These are phyloP conservation scores for Belonocnema kinseyi DNA, from an alignment of 1,140 invertebrate genomes.

Conservation along the genomic window DNA sequence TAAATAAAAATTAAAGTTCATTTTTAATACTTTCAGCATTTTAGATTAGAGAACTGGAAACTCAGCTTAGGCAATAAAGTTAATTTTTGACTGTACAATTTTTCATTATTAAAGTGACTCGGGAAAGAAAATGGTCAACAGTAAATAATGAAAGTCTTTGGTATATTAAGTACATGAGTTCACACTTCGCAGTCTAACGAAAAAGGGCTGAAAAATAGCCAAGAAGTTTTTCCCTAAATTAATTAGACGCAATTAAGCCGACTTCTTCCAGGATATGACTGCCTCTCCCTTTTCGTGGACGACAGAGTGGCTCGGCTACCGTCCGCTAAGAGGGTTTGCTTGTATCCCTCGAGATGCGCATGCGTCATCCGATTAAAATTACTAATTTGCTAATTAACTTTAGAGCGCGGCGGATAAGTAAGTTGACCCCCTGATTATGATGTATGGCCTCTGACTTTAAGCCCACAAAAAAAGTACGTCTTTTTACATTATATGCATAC, in stretches of 20 bases:
- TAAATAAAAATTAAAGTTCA: no score
- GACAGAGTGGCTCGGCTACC: slow-evolving; percentile 53
- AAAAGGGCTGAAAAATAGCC: slow-evolving; percentile 59
- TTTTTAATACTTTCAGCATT: no score
- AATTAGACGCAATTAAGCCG: slow-evolving; percentile 62
- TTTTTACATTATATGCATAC: background rate
- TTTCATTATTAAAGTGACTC: background rate
- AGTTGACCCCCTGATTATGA: slow-evolving; percentile 76
- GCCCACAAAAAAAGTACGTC: slow-evolving; percentile 1
- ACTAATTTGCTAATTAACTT: slow-evolving; percentile 77
- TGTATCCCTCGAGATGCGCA: slow-evolving; percentile 76
- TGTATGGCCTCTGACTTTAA: slow-evolving; percentile 69
- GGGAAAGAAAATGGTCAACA: background rate
- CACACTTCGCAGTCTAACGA: slow-evolving; percentile 38
- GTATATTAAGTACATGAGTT: background rate
- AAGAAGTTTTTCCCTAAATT: slow-evolving; percentile 65
- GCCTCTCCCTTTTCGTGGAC: slow-evolving; percentile 38
- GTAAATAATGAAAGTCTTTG: background rate
- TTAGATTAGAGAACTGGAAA: no score
- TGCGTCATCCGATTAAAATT: slow-evolving; percentile 78
- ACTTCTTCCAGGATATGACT: slow-evolving; percentile 57
- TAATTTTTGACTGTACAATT: no score
- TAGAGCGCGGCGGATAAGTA: slow-evolving; percentile 70
- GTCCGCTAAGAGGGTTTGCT: slow-evolving; percentile 75
- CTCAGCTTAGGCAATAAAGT: no score